Conservation (phyloP, 2,888 invertebrate genomes). For the Cerastoderma edule region DNA sequence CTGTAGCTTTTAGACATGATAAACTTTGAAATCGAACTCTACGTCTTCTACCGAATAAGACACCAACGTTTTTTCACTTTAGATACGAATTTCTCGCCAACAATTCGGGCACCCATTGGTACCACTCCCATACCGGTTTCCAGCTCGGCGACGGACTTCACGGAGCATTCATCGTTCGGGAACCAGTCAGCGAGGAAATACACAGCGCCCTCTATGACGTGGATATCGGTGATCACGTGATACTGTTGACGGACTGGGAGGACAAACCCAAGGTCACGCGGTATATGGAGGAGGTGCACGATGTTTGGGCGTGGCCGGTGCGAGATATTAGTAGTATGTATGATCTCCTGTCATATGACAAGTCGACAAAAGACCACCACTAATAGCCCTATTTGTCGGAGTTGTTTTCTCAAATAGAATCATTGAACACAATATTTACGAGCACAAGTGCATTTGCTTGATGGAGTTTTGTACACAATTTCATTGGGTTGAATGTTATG, state of each 20-base stretch:
- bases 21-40: too few relatives aligned
- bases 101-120: conserved; percentile 74
- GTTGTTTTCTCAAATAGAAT: too few relatives aligned
- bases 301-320: conserved; percentile 45
- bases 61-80: background rate
- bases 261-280: conserved; percentile 92
- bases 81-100: conserved; percentile 67
- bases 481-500: too few relatives aligned
- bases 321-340: background rate
- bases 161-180: conserved; percentile 69
- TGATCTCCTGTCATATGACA: too few relatives aligned
- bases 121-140: conserved; percentile 70
- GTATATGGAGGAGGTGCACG: conserved; percentile 62
- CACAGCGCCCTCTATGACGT: conserved; percentile 89
- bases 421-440: too few relatives aligned
- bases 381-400: too few relatives aligned
- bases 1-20: too few relatives aligned
- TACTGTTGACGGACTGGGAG: conserved; percentile 93
- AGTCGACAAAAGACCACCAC: too few relatives aligned
- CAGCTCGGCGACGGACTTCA: conserved; percentile 69
- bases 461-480: too few relatives aligned
- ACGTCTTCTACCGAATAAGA: too few relatives aligned
- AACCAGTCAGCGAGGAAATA: conserved; percentile 43
- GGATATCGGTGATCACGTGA: conserved; percentile 93
- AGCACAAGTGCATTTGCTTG: too few relatives aligned